Conservation (phyloP, 1,140 invertebrate genomes). For the Drosophila subobscura region DNA sequence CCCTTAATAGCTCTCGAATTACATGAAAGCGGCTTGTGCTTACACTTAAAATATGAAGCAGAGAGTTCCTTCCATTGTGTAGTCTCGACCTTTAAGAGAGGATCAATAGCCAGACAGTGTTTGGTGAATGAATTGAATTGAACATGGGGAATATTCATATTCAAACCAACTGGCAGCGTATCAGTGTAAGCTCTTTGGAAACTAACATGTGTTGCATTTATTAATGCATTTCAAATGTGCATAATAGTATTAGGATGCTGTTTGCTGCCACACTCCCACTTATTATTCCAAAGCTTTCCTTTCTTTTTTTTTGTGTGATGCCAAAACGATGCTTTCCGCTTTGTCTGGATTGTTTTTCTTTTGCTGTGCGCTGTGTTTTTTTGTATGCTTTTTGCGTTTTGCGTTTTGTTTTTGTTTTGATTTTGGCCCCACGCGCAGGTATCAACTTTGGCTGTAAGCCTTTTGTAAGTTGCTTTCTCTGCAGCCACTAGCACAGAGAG, state of each 20-base stretch:
- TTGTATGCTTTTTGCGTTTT: neutral
- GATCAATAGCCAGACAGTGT: too few relatives aligned
- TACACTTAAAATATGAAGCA: too few relatives aligned
- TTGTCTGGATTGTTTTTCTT: conserved; percentile 9
- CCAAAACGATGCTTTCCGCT: neutral
- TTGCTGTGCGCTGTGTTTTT: too few relatives aligned
- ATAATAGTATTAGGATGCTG: neutral
- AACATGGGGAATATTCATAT: too few relatives aligned
- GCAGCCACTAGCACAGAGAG: too few relatives aligned
- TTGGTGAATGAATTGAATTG: too few relatives aligned
- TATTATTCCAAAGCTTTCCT: conserved; percentile 5
- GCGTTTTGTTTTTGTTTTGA: conserved; percentile 29
- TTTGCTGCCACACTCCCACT: neutral
- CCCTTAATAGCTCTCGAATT: too few relatives aligned
- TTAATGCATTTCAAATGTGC: conserved; percentile 30
- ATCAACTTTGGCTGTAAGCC: conserved; percentile 31
- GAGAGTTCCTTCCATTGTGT: too few relatives aligned
- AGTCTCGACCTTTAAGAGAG: too few relatives aligned
- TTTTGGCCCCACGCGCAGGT: conserved; percentile 27
- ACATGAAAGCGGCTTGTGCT: too few relatives aligned
- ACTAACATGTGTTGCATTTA: conserved; percentile 26
- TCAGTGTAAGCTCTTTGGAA: too few relatives aligned
- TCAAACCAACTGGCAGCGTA: too few relatives aligned
- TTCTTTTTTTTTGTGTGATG: conserved; percentile 12
- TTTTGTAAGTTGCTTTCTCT: conserved; percentile 36